These are phyloP conservation scores for Herminia tarsipennalis DNA, from an alignment of 2,888 invertebrate genomes.

Conservation along the genomic window DNA sequence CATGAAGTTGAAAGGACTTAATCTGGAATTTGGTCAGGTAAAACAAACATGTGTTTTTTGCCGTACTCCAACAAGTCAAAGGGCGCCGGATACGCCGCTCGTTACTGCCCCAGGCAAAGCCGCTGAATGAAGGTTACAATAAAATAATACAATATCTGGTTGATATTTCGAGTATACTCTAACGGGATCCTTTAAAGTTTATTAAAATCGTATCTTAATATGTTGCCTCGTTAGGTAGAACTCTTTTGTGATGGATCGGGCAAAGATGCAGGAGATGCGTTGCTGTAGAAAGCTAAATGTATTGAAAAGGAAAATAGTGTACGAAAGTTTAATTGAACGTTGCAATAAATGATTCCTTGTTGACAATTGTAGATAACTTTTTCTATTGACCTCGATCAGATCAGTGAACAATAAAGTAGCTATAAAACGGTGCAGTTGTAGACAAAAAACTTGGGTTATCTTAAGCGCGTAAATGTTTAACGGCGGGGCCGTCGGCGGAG, in stretches of 20 bases:
- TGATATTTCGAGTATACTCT: not conserved
- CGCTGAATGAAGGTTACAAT: not conserved
- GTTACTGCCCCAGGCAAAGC: constrained; percentile 11
- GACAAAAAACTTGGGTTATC: constrained; percentile 79
- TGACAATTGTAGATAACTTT: constrained; percentile 58
- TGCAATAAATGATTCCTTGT: constrained; percentile 47
- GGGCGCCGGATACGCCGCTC: constrained; percentile 21
- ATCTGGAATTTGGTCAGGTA: constrained; percentile 76
- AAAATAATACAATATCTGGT: constrained; percentile 17
- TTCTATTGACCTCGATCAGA: constrained; percentile 64
- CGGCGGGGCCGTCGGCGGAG: constrained; percentile 65
- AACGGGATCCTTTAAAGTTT: constrained; percentile 8
- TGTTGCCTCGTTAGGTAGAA: constrained; percentile 2
- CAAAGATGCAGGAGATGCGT: constrained; percentile 1
- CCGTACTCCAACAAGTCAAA: constrained; percentile 56
- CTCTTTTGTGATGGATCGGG: constrained; percentile 7
- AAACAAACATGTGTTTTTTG: constrained; percentile 70
- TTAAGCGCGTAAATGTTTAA: constrained; percentile 79
- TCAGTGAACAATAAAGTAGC: constrained; percentile 75
- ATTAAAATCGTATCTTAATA: constrained; percentile 12
- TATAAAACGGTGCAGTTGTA: constrained; percentile 73
- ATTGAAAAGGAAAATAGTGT: not conserved
- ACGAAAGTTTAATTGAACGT: not conserved
- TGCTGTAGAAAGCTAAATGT: not conserved
- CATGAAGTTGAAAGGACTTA: constrained; percentile 72